Evolutionary conservation across 2,888 invertebrate genomes (phyloP).

Genomic region (Callinectes sapidus): DNA sequence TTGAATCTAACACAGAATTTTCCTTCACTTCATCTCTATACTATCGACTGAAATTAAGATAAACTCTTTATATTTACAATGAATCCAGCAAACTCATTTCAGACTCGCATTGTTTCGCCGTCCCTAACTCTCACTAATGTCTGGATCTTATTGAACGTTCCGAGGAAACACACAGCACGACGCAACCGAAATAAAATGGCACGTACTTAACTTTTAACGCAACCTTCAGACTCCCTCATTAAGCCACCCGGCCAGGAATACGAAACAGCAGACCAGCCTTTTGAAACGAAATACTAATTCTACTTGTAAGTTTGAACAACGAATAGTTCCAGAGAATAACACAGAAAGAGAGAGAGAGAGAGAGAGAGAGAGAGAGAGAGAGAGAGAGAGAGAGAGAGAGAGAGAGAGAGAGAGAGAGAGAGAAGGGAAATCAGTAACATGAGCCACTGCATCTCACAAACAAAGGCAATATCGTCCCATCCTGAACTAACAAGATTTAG

Average conservation of each 20-base stretch:
- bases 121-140: background rate
- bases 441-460: background rate
- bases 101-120: background rate
- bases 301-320: background rate
- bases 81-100: background rate
- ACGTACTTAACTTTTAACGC: background rate
- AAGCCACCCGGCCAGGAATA: background rate
- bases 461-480: background rate
- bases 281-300: background rate
- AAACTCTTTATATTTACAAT: background rate
- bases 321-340: background rate
- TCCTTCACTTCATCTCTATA: too few relatives aligned
- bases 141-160: background rate
- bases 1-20: too few relatives aligned
- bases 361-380: background rate
- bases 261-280: background rate
- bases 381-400: too few relatives aligned
- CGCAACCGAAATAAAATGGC: background rate
- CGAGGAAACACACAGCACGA: background rate
- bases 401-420: too few relatives aligned
- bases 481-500: background rate
- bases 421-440: background rate
- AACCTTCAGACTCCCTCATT: constrained; percentile 1
- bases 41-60: too few relatives aligned
- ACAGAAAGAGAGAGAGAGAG: too few relatives aligned